Conservation (phyloP, 2,888 invertebrate genomes). For the Aphrophora alni region DNA sequence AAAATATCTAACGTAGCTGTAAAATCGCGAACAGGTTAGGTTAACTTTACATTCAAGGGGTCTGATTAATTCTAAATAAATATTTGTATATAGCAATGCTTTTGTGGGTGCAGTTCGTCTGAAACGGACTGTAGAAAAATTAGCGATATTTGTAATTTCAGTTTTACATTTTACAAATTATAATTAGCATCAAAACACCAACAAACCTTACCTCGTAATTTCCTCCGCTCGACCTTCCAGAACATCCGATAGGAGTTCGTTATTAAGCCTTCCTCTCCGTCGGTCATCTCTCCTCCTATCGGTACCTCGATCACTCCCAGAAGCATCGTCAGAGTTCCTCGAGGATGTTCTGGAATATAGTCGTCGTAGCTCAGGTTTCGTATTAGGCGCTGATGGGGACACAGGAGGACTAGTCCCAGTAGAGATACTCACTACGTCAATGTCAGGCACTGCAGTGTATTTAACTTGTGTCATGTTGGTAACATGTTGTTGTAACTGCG, state of each 20-base stretch:
- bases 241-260: slow-evolving; percentile 61
- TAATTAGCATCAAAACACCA: no score
- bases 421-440: not conserved
- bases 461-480: not conserved
- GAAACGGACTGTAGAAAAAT: no score
- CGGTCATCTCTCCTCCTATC: slow-evolving; percentile 57
- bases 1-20: no score
- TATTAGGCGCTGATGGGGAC: not conserved
- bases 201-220: slow-evolving; percentile 17
- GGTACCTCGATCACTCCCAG: not conserved
- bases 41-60: no score
- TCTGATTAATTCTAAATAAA: no score
- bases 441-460: not conserved
- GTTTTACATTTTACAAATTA: no score
- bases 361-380: not conserved
- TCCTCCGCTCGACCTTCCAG: not conserved
- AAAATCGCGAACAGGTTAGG: no score
- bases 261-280: slow-evolving; percentile 60
- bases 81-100: no score
- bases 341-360: not conserved
- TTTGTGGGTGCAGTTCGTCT: no score
- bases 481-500: no score
- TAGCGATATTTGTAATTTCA: no score
- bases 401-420: not conserved
- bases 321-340: not conserved